Base-by-base conservation (phyloP, 1,140 invertebrate species). In the Sweltsa coloradensis region DNA sequence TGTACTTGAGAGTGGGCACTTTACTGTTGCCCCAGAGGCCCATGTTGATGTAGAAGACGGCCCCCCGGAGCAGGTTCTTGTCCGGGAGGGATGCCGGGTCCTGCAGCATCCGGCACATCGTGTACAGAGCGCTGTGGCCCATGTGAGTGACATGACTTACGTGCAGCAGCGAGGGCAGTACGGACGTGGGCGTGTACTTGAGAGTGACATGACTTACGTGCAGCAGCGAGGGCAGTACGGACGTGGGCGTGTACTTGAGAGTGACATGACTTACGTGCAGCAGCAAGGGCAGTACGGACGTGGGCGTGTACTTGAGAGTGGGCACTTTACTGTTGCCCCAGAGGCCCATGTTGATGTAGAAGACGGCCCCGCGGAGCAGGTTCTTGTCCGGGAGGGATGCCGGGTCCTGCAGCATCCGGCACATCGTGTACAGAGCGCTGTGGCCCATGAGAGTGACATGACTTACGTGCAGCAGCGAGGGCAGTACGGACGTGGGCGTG, bases 41-140 rank as follows among this genome's bases (percentile, higher is more conserved):
- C 85, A 89, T 90, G 55, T 83, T 82, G 34, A 89, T 78, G 65
- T 86, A 89, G 68, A 91, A 92, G 18, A 92, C 81, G 47, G 86
- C 86, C 27, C 89, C 89, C 53, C 88, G 72, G 45, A 89, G 60
- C 36, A 91, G 60, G 36, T 73, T 69, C 45, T 72, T 68, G 52
- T 79, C 74, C 25, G 63, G 64, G 48, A 65, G 64, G 53, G 70
- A 66, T 45, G 55, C 67, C 47, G 61, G 62, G 54, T 69, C 75
- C 70, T 75, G 73, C 47, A 94, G 72, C 51, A 93, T 75, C 51
- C 72, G 69, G 63, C 85, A 89, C 79, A 95, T 82, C 45, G 83
- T 83, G 60, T 81, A 84, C 50, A 96, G 69, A 36, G 85, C 81
- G 44, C 82, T 82, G 69, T 92, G 85, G 7, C 91, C 92, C 63